Evolutionary conservation across 2,113 vertebrate species (phyloP).

Genomic region (Chionis minor): DNA sequence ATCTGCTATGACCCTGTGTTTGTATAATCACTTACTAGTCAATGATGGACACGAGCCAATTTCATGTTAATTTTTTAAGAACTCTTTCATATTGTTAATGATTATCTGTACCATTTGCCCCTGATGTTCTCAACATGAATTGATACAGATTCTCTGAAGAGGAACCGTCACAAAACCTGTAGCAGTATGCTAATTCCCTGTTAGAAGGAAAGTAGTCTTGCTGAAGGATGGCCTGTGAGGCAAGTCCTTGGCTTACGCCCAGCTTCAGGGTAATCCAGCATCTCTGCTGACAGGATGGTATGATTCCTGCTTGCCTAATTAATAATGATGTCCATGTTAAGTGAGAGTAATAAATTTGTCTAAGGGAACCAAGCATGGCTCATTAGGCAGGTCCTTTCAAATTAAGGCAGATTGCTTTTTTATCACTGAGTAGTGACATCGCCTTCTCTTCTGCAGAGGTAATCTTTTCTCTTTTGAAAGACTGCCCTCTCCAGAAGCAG

Average conservation of each 20-base stretch:
- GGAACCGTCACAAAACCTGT: neutral
- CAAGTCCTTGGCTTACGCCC: neutral
- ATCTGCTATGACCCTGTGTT: neutral
- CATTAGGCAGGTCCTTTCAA: conserved; percentile 49
- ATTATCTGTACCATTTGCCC: neutral
- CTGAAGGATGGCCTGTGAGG: neutral
- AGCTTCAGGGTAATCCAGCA: conserved; percentile 18
- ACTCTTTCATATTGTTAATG: neutral
- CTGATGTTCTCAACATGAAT: neutral
- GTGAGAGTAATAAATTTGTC: conserved; percentile 48
- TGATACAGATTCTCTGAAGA: neutral
- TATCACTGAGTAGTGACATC: neutral
- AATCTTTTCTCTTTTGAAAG: neutral
- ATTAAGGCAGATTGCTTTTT: conserved; percentile 26
- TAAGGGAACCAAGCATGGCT: conserved; percentile 19
- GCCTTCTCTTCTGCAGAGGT: neutral
- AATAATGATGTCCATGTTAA: conserved; percentile 53
- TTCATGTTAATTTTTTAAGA: neutral
- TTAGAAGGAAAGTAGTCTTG: neutral
- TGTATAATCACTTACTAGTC: neutral
- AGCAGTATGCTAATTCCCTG: neutral
- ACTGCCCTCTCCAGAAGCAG: neutral
- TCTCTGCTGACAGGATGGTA: conserved; percentile 18
- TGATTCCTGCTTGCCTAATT: conserved; percentile 43
- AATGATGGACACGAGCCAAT: neutral